A percentile compares a stretch with the other conserved stretches of the same genome.
These are phyloP conservation scores for Microplitis deprimator DNA, from an alignment of 2,888 invertebrate species.

Conservation along the genomic window DNA sequence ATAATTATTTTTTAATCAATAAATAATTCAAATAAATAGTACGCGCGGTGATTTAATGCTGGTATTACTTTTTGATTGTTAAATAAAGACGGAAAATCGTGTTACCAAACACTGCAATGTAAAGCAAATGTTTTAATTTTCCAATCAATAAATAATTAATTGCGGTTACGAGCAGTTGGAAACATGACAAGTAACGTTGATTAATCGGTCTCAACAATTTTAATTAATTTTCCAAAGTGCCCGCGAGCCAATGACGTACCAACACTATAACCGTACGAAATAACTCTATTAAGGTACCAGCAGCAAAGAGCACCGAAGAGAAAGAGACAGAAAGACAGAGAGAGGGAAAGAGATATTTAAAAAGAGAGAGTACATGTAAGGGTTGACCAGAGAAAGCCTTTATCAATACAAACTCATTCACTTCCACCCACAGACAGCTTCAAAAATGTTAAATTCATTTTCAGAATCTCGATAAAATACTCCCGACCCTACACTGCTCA, in stretches of 20 bases:
- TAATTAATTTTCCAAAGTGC: slow-evolving; percentile 57
- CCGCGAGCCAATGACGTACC: slow-evolving; percentile 14
- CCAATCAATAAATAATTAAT: slow-evolving; percentile 48
- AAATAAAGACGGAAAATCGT: not conserved
- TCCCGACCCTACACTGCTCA: not conserved
- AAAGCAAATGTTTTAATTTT: slow-evolving; percentile 8
- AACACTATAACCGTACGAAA: slow-evolving; percentile 30
- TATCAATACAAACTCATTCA: not conserved
- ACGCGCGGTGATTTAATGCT: no score
- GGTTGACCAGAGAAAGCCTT: slow-evolving; percentile 8
- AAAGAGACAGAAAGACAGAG: slow-evolving; percentile 16
- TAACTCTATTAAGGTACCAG: slow-evolving; percentile 21
- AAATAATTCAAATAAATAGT: not conserved
- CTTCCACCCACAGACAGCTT: not conserved
- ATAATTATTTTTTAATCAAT: not conserved
- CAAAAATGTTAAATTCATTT: slow-evolving; percentile 23
- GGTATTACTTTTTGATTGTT: no score
- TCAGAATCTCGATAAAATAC: slow-evolving; percentile 20
- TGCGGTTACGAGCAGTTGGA: slow-evolving; percentile 55
- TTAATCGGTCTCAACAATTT: slow-evolving; percentile 61
- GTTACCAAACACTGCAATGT: not conserved
- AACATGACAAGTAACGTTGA: slow-evolving; percentile 60
- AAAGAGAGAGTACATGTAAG: slow-evolving; percentile 31
- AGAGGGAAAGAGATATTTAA: slow-evolving; percentile 32
- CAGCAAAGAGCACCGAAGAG: slow-evolving; percentile 22